Conservation (phyloP, 2,888 invertebrate genomes). For the Zootermopsis nevadensis region DNA sequence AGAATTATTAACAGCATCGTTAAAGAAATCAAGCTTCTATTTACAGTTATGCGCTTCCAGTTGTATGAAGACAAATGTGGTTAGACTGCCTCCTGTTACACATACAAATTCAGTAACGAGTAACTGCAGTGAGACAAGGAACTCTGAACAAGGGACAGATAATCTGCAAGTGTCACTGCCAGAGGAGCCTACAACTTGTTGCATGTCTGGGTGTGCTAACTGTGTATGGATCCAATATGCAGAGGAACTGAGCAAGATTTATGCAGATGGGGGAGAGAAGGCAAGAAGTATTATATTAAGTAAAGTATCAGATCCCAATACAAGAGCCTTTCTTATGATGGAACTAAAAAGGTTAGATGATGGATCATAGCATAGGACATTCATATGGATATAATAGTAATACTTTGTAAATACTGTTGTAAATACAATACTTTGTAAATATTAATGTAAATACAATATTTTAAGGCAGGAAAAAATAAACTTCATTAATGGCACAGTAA, state of each 20-base stretch:
- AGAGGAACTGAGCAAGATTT: conserved; percentile 73
- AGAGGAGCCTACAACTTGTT: conserved; percentile 85
- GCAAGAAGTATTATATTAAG: conserved; percentile 78
- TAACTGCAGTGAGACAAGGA: neutral
- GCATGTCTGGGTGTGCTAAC: conserved; percentile 91
- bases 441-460: too few species aligned
- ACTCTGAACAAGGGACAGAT: neutral
- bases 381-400: neutral
- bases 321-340: conserved; percentile 83
- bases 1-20: too few species aligned
- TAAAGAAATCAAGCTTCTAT: neutral
- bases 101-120: neutral
- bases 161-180: conserved; percentile 60
- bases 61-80: neutral
- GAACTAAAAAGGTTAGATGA: conserved; percentile 70
- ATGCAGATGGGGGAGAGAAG: conserved; percentile 75
- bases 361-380: neutral
- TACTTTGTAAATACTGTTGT: too few species aligned
- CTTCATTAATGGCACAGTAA: too few species aligned
- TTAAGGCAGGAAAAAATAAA: too few species aligned
- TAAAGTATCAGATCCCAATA: conserved; percentile 81
- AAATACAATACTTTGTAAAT: too few species aligned
- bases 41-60: neutral
- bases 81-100: neutral
- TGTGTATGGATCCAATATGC: conserved; percentile 95